Evolutionary conservation across 2,113 vertebrate species (phyloP).

Genomic region (Pygoscelis antarcticus): DNA sequence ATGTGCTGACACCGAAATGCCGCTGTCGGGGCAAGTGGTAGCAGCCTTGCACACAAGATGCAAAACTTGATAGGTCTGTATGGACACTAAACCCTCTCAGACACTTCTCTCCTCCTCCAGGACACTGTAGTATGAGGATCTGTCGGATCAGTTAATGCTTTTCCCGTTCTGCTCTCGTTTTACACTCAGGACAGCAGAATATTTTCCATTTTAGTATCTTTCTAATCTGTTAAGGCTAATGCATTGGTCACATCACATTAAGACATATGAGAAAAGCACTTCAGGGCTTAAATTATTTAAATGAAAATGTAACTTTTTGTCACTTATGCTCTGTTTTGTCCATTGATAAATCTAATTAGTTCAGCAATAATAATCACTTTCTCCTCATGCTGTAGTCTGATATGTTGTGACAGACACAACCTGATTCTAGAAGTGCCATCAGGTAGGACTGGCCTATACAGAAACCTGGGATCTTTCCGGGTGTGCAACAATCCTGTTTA

Average conservation of each 20-base stretch:
- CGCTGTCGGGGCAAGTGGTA: background rate
- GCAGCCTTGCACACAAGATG: background rate
- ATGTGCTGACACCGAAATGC: background rate
- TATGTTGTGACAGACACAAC: background rate
- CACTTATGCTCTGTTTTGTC: background rate
- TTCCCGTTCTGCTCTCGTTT: background rate
- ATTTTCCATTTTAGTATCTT: background rate
- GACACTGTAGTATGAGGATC: background rate
- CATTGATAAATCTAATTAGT: background rate
- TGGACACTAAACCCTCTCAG: background rate
- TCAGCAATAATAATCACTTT: background rate
- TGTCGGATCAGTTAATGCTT: background rate
- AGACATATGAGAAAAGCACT: background rate
- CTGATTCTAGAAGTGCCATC: background rate
- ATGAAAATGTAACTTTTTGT: background rate
- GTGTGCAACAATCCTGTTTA: background rate
- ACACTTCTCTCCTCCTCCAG: background rate
- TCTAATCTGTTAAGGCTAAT: background rate
- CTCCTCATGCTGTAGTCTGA: background rate
- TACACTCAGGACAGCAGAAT: background rate
- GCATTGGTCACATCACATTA: background rate
- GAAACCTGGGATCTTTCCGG: background rate
- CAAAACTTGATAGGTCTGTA: accelerated
- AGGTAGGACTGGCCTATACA: background rate
- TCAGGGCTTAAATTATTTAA: background rate